phyloP scores from a whole-genome alignment of 2,797 vertebrate genomes.

The Pagetopsis macropterus region DNA sequence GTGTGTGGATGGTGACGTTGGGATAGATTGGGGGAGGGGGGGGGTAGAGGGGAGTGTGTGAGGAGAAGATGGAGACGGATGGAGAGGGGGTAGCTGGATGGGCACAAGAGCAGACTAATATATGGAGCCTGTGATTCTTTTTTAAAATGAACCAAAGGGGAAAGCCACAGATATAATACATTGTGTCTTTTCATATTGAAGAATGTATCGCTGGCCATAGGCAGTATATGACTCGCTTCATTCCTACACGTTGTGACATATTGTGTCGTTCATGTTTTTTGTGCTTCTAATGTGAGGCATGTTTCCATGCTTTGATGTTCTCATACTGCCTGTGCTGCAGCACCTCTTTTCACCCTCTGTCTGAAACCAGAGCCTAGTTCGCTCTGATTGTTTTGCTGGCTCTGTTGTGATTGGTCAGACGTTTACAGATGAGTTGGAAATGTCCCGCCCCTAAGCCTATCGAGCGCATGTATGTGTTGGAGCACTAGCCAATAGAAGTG shows the following conservation, averaged over 20 bases:
- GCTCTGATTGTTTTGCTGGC: too few relatives aligned
- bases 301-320: too few relatives aligned
- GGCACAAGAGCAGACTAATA: slow-evolving; percentile 20
- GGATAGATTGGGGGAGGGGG: slow-evolving; percentile 19
- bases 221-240: slow-evolving; percentile 4
- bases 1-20: slow-evolving; percentile 1
- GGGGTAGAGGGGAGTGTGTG: slow-evolving; percentile 1
- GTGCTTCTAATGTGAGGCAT: too few relatives aligned
- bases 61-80: slow-evolving; percentile 27
- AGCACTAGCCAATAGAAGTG: too few relatives aligned
- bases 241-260: slow-evolving; percentile 5
- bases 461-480: too few relatives aligned
- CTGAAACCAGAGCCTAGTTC: too few relatives aligned
- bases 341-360: too few relatives aligned
- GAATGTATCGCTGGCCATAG: background rate
- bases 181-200: background rate
- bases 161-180: background rate
- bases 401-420: too few relatives aligned
- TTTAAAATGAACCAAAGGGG: background rate
- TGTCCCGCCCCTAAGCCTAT: too few relatives aligned
- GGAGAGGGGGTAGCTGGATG: background rate
- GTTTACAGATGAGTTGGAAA: too few relatives aligned
- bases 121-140: slow-evolving; percentile 1
- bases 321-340: too few relatives aligned
- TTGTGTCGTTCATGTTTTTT: too few relatives aligned